Evolutionary conservation across 2,888 invertebrate genomes (phyloP).

Genomic region (Nomada lathburiana): DNA sequence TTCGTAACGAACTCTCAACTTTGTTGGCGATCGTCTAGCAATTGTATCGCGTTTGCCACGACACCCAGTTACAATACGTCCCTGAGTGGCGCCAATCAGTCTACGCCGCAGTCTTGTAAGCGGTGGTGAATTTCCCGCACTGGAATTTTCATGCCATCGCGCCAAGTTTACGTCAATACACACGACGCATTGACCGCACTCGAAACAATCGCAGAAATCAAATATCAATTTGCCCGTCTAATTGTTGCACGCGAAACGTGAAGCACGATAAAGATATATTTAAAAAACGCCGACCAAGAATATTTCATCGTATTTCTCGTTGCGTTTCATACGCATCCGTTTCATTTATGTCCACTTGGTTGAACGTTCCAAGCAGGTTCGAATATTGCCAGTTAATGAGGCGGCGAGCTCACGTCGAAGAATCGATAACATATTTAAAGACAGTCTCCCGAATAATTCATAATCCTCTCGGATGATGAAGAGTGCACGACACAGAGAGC

Average conservation of each 20-base stretch:
- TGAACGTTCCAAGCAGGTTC: too few relatives aligned
- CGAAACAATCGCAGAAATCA: too few relatives aligned
- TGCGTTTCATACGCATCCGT: too few relatives aligned
- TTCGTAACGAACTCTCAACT: not conserved
- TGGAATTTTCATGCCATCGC: constrained; percentile 42
- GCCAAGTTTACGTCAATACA: constrained; percentile 9
- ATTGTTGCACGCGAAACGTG: too few relatives aligned
- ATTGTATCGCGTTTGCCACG: constrained; percentile 15
- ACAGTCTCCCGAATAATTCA: constrained; percentile 42
- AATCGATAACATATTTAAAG: constrained; percentile 29
- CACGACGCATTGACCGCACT: not conserved
- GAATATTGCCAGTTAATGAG: not conserved
- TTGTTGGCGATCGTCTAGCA: not conserved
- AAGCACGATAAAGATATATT: not conserved
- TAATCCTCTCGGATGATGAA: constrained; percentile 19
- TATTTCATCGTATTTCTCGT: too few relatives aligned
- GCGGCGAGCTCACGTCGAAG: not conserved
- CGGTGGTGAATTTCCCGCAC: constrained; percentile 55
- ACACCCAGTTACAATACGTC: constrained; percentile 49
- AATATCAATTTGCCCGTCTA: too few relatives aligned
- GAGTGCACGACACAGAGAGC: constrained; percentile 23
- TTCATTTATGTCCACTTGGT: not conserved
- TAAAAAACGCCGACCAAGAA: not conserved
- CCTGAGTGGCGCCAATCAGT: constrained; percentile 71
- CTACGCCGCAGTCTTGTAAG: constrained; percentile 68